Conservation (phyloP, 2,113 vertebrate species). For the mouse (Mus musculus) region GRCm39 chr11:19542001-19542500, state of each 20-base stretch:
- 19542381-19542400: too few species aligned
- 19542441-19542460: too few species aligned
- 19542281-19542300: conserved; percentile 48
- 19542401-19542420: too few species aligned
- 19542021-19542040: conserved; percentile 13
- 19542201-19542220: conserved; percentile 36
- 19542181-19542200: conserved; percentile 71
- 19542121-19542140: conserved; percentile 70
- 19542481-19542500: too few species aligned
- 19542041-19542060: conserved; percentile 52
- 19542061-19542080: conserved; percentile 40
- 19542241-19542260: neutral
- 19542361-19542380: too few species aligned
- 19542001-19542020: conserved; percentile 4
- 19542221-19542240: conserved; percentile 63
- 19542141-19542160: conserved; percentile 78
- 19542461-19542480: too few species aligned
- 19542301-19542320: conserved; percentile 74
- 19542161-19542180: conserved; percentile 63
- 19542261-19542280: conserved; percentile 65
- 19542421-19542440: too few species aligned
- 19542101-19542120: conserved; percentile 59
- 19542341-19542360: too few species aligned
- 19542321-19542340: conserved; percentile 72
- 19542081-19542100: conserved; percentile 80